Percentiles rank a stretch among this genome's conserved stretches.
These are phyloP conservation scores for Malacosoma neustria DNA, from an alignment of 2,888 invertebrate genomes.

Conservation along the genomic window DNA sequence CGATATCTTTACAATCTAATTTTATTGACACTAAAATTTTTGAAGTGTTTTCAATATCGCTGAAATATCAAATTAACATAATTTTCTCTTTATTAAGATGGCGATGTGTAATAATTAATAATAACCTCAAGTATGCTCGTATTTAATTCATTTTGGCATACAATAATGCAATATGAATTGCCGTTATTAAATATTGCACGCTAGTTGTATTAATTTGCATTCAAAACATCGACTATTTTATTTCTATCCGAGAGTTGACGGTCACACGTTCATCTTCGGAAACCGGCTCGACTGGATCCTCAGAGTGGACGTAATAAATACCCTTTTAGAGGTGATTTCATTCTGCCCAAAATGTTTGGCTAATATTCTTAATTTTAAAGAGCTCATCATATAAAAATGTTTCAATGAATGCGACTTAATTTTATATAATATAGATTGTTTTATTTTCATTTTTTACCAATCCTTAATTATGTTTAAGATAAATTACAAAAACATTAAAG, in stretches of 20 bases:
- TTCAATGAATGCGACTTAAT: too few species aligned
- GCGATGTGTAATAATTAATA: background rate
- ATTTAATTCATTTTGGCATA: background rate
- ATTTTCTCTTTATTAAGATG: background rate
- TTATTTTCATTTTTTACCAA: too few species aligned
- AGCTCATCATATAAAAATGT: too few species aligned
- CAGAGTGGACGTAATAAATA: constrained; percentile 19
- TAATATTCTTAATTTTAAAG: background rate
- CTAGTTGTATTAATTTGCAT: constrained; percentile 14
- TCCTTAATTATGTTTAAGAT: too few species aligned
- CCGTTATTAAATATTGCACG: constrained; percentile 14
- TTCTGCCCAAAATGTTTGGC: constrained; percentile 7
- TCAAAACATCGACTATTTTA: constrained; percentile 10
- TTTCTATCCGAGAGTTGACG: constrained; percentile 12
- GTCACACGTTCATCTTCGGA: constrained; percentile 34
- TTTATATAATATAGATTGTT: too few species aligned
- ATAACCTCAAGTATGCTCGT: background rate
- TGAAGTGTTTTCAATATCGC: background rate
- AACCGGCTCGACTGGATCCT: constrained; percentile 41
- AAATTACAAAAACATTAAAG: too few species aligned
- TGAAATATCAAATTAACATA: background rate
- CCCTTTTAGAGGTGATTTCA: constrained; percentile 25
- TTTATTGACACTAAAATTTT: too few species aligned
- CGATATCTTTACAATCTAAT: too few species aligned
- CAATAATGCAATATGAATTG: background rate